Conservation (phyloP, 2,888 invertebrate species). For the Panopea generosa region DNA sequence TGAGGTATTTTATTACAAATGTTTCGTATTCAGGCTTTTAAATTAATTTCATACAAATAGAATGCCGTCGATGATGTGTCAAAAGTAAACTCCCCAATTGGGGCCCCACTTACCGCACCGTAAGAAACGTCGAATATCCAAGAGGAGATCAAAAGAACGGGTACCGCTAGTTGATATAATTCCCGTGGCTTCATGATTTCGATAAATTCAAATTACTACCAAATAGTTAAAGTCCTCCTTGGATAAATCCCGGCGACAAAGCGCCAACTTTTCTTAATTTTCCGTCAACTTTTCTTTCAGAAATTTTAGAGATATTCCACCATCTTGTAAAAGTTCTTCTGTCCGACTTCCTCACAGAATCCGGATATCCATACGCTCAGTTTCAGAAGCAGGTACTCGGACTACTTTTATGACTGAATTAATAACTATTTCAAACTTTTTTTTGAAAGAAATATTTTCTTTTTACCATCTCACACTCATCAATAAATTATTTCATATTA, state of each 20-base stretch:
- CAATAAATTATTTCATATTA: too few relatives aligned
- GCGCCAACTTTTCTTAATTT: constrained; percentile 33
- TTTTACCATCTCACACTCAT: too few relatives aligned
- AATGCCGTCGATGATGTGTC: too few relatives aligned
- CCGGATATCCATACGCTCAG: constrained; percentile 44
- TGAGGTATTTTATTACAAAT: too few relatives aligned
- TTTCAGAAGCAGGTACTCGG: constrained; percentile 42
- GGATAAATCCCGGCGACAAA: constrained; percentile 43
- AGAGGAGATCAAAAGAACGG: constrained; percentile 48
- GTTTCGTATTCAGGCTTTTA: too few relatives aligned
- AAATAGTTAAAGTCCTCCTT: neutral
- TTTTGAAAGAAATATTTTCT: too few relatives aligned
- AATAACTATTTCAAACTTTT: neutral
- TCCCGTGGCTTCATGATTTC: constrained; percentile 41
- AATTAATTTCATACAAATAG: too few relatives aligned
- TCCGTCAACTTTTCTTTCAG: constrained; percentile 14
- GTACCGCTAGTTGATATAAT: constrained; percentile 30
- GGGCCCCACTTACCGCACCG: constrained; percentile 63
- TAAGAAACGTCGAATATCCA: constrained; percentile 61
- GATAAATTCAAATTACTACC: neutral
- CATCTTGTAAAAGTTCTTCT: constrained; percentile 60
- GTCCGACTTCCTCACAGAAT: constrained; percentile 27
- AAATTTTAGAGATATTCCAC: constrained; percentile 51
- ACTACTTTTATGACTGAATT: constrained; percentile 40
- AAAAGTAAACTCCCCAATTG: constrained; percentile 30